A percentile compares a stretch with the other conserved stretches of the same genome.
Conservation (phyloP, 2,888 invertebrate species). For the Spialia ferax region DNA sequence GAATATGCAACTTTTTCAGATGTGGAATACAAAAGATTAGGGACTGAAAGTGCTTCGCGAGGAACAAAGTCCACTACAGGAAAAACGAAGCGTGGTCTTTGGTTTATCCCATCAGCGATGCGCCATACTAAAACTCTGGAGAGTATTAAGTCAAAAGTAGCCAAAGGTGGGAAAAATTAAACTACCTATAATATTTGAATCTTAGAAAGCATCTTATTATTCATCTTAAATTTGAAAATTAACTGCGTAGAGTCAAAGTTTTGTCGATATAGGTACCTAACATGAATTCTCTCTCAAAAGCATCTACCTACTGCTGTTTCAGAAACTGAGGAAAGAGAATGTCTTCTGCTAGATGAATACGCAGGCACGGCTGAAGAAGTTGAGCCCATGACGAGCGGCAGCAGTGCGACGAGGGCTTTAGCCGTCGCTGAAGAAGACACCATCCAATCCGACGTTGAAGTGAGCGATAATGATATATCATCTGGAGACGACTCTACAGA, state of each 20-base stretch:
- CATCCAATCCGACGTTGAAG: slow-evolving; percentile 71
- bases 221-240: too few species aligned
- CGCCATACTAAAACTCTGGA: slow-evolving; percentile 82
- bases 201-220: too few species aligned
- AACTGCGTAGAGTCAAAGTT: too few species aligned
- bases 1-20: slow-evolving; percentile 61
- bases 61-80: slow-evolving; percentile 60
- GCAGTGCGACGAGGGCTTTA: slow-evolving; percentile 58
- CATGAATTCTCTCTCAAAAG: too few species aligned
- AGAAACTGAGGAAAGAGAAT: slow-evolving; percentile 87
- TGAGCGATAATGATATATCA: slow-evolving; percentile 85
- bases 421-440: slow-evolving; percentile 67
- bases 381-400: slow-evolving; percentile 66
- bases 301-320: slow-evolving; percentile 43
- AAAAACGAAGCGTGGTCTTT: slow-evolving; percentile 76
- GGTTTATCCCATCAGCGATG: slow-evolving; percentile 83
- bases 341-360: slow-evolving; percentile 86
- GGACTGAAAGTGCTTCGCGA: slow-evolving; percentile 64
- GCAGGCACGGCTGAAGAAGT: slow-evolving; percentile 70
- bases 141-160: slow-evolving; percentile 80
- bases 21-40: slow-evolving; percentile 81
- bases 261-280: too few species aligned
- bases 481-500: slow-evolving; percentile 90
- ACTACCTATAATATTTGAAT: too few species aligned
- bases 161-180: slow-evolving; percentile 63